Evolutionary conservation across 2,113 vertebrate genomes (phyloP).

Genomic region (Aplodontia rufa): DNA sequence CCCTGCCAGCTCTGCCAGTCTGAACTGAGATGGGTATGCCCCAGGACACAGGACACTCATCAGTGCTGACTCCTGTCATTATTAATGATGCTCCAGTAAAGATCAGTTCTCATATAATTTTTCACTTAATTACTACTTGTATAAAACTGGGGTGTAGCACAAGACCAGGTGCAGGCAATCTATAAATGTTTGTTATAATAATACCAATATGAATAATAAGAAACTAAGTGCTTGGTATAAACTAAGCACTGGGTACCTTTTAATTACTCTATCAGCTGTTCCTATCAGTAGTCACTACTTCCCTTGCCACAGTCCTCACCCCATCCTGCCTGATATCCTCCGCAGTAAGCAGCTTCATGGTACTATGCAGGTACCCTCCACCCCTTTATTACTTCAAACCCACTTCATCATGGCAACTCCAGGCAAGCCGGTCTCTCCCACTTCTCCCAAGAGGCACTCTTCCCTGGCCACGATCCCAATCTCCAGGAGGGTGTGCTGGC

Average conservation of each 20-base stretch:
- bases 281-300: background rate
- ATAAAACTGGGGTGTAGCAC: background rate
- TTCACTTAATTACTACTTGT: constrained; percentile 14
- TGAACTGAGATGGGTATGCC: background rate
- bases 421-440: background rate
- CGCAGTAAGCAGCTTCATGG: background rate
- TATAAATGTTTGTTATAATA: background rate
- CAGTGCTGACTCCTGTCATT: background rate
- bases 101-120: background rate
- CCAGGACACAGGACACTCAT: background rate
- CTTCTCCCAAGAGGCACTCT: background rate
- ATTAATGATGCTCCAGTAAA: background rate
- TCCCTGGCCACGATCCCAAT: constrained; percentile 41
- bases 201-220: background rate
- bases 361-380: background rate
- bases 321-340: background rate
- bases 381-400: background rate
- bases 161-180: background rate
- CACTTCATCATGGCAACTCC: background rate
- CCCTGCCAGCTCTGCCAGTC: background rate
- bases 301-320: background rate
- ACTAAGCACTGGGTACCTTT: background rate
- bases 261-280: background rate
- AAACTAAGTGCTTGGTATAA: background rate
- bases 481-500: background rate